Base-by-base conservation (phyloP, 2,113 vertebrate species). In the Thinocorus orbignyianus region DNA sequence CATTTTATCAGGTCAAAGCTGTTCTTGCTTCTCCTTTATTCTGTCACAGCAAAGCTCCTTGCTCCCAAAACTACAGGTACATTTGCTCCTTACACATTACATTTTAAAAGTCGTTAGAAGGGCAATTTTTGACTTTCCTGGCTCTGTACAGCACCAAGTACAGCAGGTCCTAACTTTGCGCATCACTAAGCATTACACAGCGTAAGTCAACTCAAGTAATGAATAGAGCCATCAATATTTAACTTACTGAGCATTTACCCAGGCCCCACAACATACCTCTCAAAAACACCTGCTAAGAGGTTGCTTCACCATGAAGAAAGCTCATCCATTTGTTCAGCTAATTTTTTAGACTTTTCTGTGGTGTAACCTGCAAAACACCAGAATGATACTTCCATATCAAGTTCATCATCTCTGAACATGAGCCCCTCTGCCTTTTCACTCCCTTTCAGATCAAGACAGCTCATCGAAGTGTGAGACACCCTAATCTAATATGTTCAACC, bases 281-380 rank as follows among this genome's bases (percentile, higher is more conserved):
- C 2, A 5, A 41, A 77, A 86, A 48, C 60, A 86, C 64, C 42
- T 76, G 65, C 31, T 76, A 58, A 49, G 69, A 93, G 19, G 19
- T 71, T 76, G 52, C 49, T 92, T 92, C 86, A 52, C 55, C 31
- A 52, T 37, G 44, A 90, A 69, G 74, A 81, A 91, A 86, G 54
- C 35, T 33, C 20, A 41, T 88, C 92, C 65, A 26, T 79, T 92
- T 88, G 55, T 65, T 71, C 26, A 80, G 42, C 22, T 94, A 2
- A 93, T 95, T 92, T 93, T 93, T 96, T 71, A 88, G 77, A 94
- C 90, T 91, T 86, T 65, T 72, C 55, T 74, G 33, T 26, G 25
- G 51, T 22, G 17, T 86, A 83, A 90, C 90, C 80, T 79, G 55
- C 60, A 92, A 86, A 93, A 60, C 52, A 68, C 57, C 49, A 68